Conservation (phyloP, 2,888 invertebrate genomes). For the Chalcosyrphus nemorum region DNA sequence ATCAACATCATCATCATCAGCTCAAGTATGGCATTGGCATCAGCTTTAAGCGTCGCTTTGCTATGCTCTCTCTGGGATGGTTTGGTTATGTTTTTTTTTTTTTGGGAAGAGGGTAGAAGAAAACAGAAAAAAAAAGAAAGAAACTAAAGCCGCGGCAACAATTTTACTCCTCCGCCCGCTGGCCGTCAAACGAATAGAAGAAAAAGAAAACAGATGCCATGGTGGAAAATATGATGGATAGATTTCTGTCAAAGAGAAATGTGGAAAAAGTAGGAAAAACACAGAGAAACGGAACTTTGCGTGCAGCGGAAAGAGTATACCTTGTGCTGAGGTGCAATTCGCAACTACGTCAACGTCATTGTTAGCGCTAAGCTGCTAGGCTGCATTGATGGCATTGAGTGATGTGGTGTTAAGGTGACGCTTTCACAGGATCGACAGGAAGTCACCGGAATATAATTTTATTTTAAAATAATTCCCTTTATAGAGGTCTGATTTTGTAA, state of each 20-base stretch:
- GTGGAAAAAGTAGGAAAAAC: constrained; percentile 25
- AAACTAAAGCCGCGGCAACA: background rate
- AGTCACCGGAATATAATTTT: background rate
- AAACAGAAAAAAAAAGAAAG: background rate
- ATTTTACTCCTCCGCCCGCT: background rate
- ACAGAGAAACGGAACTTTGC: constrained; percentile 24
- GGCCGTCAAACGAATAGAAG: background rate
- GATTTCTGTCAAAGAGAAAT: constrained; percentile 58
- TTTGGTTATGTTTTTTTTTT: background rate
- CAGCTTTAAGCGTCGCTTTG: constrained; percentile 32
- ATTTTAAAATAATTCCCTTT: background rate
- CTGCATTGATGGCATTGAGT: background rate
- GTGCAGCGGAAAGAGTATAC: constrained; percentile 1
- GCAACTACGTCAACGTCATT: background rate
- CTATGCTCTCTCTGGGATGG: constrained; percentile 26
- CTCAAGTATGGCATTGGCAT: constrained; percentile 33
- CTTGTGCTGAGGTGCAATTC: constrained; percentile 1
- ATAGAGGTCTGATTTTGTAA: background rate
- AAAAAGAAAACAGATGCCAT: constrained; percentile 19
- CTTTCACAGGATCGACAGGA: background rate
- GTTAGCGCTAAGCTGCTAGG: background rate
- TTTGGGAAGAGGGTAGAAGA: background rate
- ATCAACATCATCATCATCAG: constrained; percentile 36
- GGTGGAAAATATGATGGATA: constrained; percentile 53
- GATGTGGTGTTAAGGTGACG: background rate